Evolutionary conservation across 2,113 vertebrate genomes (phyloP).

Genomic region (Calypte anna): DNA sequence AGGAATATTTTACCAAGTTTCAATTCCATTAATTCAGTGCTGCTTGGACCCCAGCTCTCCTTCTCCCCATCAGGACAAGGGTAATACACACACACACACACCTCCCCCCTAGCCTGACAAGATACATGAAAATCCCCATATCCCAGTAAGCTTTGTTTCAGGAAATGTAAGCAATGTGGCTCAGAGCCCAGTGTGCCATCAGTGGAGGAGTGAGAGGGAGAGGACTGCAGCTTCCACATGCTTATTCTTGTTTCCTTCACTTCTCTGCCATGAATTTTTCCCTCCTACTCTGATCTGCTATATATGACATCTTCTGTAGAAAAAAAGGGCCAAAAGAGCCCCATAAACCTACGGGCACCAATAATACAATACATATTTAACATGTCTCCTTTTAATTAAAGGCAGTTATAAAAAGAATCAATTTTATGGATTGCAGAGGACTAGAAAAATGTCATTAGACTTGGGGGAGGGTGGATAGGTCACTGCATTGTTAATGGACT

Average conservation of each 20-base stretch:
- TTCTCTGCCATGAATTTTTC: background rate
- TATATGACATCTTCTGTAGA: background rate
- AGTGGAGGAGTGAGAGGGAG: background rate
- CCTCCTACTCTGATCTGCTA: background rate
- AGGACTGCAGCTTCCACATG: background rate
- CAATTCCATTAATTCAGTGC: background rate
- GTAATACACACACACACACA: background rate
- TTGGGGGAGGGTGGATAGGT: slow-evolving; percentile 70
- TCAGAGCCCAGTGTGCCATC: background rate
- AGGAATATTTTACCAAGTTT: background rate
- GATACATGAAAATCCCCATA: background rate
- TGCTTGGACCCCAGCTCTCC: background rate
- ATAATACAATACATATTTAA: slow-evolving; percentile 73
- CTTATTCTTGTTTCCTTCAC: background rate
- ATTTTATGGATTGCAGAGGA: slow-evolving; percentile 74
- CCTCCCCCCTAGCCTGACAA: background rate
- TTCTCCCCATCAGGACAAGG: background rate
- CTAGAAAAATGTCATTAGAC: slow-evolving; percentile 73
- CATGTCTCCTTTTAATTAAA: slow-evolving; percentile 72
- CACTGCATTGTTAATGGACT: slow-evolving; percentile 72
- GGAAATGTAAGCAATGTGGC: background rate
- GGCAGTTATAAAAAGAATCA: slow-evolving; percentile 72
- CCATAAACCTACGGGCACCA: slow-evolving; percentile 65
- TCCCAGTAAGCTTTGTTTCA: background rate
- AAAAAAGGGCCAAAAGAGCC: slow-evolving; percentile 32